Evolutionary conservation across 1,140 invertebrate genomes (phyloP), one percentile per base, ranked within the genome.

Genomic region (Theocolax elegans): DNA sequence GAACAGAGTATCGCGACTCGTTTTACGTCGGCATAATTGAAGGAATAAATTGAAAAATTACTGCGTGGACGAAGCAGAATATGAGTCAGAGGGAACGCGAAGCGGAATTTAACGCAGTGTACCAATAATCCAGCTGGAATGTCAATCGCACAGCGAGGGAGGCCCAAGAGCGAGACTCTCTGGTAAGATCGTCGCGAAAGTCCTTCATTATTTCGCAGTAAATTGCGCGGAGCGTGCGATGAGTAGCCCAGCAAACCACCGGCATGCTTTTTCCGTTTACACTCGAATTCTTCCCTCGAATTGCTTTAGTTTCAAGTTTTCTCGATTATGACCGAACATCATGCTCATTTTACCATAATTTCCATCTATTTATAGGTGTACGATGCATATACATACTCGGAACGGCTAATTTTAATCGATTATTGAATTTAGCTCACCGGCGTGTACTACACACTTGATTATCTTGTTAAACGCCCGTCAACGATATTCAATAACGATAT

Each of bases 41-140:
- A 66, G 62, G 56, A 71, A 71, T 71, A 71, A 71, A 71, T 71
- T 71, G 69, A 71, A 71, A 71, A 71, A 71, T 71, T 71, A 71
- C 62, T 66, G 38, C 46, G 66, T 42, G 29, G n/a, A 25, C 21
- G 65, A 48, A 35, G 44, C 25, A 38, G n/a, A 38, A 67, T 58
- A 67, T 67, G 66, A 68, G 54, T 68, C 66, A 68, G 66, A 67
- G 64, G 40, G 31, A 59, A 51, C 49, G 59, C 31, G 44, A 9
- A 48, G 13, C 58, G 58, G 38, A 62, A 56, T 68, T 51, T 17
- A 29, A 51, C 66, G 44, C 29, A 49, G 31, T 51, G 66, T 51
- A 69, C 67, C 67, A 69, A 69, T 69, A 69, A 69, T 48, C 40
- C 7, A 63, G 68, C 60, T 64, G 68, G 68, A 71, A 71, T 71